Evolutionary conservation across 1,140 invertebrate genomes (phyloP), one percentile per base, ranked within the genome.

Genomic region (Ephestia elutella): DNA sequence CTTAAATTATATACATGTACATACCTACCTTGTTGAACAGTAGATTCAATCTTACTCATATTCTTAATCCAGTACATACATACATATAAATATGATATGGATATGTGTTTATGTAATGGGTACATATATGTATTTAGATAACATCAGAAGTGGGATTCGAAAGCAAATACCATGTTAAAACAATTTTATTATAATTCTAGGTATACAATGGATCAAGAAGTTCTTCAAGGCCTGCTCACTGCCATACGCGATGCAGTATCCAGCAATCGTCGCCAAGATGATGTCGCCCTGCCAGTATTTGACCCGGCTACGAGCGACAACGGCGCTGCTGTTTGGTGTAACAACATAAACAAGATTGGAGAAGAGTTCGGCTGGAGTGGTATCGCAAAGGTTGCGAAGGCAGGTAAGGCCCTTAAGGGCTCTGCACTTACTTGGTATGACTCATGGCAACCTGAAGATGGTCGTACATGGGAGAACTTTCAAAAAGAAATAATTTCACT

Each of bases 351-450:
- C 7, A 32, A 21, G 15, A 32, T 60, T 4, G 21, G 13, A n/a
- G 18, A 49, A 4, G 59, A 60, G 11, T 21, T 60, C 0, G 18
- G 38, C 15, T 61, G 60, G 60, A 61, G 60, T 18, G 15, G 48
- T 7, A 28, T 53, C 9, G 25, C 32, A 5, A 61, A 48, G 17
- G 54, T 53, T 4, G 60, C 60, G 11, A 61, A 54, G 35, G 60
- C 38, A n/a, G 38, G 38, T 48, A 48, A 48, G 38, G 38, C 38
- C 38, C 15, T 48, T 4, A 48, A 48, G 25, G 58, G 58, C 13
- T 60, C 58, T 55, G 58, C 58, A 9, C 19, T 55, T 17, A 13
- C 35, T n/a, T 61, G 60, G 49, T 61, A 48, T 32, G 48, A 57
- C 7, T 32, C 56, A 10, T 57, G 60, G 60, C 48, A 61, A 32